Base-by-base conservation (phyloP, 2,888 invertebrate genomes). In the Pyrgus malvae region DNA sequence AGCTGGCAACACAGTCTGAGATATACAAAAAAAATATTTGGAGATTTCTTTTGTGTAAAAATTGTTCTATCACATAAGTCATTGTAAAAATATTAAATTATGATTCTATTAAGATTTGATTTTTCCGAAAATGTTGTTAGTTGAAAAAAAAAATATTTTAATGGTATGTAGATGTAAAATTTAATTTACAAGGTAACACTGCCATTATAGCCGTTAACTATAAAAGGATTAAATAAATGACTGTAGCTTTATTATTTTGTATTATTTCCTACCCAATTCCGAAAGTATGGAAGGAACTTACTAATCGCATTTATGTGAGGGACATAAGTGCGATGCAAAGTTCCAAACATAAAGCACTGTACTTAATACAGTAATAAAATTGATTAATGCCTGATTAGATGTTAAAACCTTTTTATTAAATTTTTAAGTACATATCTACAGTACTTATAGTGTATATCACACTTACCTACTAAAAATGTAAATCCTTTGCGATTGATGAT, bases 191-290 rank as follows among this genome's bases (percentile, higher is more conserved):
- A 42, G 16, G 25, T 25, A 35, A 54, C 61, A 62, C 62, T 62
- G 62, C 62, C 62, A 62, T 58, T 44, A 56, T 49, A 59, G 48
- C 38, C 58, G 58, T 59, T 51, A 56, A 40, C 41, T 38, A 51
- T 48, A 45, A 53, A 53, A 57, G 35, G 7, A 51, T 27, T 31
- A 35, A 60, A 60, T 60, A 60, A 57, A 57, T 33, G 44, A 55
- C 27, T 57, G 57, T 60, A 60, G 57, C 33, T 35, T 37, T 17
- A 9, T 16, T 11, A 7, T 21, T 3, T 19, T 42, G 16, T 17
- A 2, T 50, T 50, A 21, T 49, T 49, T 29, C 5, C 27, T 7
- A 9, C 8, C 16, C n/a, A n/a, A n/a, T n/a, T n/a, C n/a, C n/a
- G n/a, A n/a, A n/a, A n/a, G n/a, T n/a, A n/a, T n/a, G n/a, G n/a